Percentiles rank a stretch among this genome's conserved stretches.
phyloP scores from a whole-genome alignment of 1,140 invertebrate genomes.

The Sinonovacula constricta region DNA sequence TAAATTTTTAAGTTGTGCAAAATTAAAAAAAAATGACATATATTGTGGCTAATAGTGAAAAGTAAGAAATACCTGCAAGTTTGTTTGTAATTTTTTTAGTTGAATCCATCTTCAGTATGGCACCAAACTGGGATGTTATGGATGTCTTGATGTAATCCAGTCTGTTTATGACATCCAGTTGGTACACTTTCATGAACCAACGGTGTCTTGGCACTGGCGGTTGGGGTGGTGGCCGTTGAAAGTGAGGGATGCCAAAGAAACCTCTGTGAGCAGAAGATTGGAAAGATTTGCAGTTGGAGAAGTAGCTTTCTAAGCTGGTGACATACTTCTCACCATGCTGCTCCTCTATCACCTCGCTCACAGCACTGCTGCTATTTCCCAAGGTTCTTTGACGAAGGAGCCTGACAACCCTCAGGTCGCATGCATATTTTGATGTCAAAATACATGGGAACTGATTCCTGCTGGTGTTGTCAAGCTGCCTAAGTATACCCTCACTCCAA shows the following conservation, averaged over 20 bases:
- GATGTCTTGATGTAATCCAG: constrained; percentile 47
- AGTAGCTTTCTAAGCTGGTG: constrained; percentile 5
- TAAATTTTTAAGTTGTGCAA: background rate
- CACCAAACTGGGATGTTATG: constrained; percentile 58
- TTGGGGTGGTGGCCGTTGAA: constrained; percentile 16
- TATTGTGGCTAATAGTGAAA: background rate
- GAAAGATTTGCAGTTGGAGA: constrained; percentile 21
- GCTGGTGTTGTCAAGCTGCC: constrained; percentile 48
- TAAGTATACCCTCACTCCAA: constrained; percentile 50
- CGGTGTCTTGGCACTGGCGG: constrained; percentile 17
- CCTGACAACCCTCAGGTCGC: constrained; percentile 46
- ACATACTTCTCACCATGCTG: constrained; percentile 21
- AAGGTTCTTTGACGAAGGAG: constrained; percentile 40
- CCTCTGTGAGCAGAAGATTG: constrained; percentile 13
- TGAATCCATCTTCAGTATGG: constrained; percentile 61
- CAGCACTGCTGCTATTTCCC: constrained; percentile 52
- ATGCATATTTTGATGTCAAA: constrained; percentile 15
- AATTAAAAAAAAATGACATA: background rate
- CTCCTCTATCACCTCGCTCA: constrained; percentile 37
- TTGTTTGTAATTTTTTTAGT: constrained; percentile 38
- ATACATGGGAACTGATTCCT: constrained; percentile 28
- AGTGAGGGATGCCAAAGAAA: constrained; percentile 11
- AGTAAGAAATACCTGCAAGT: background rate
- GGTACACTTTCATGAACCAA: constrained; percentile 54
- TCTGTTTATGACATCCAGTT: constrained; percentile 43